phyloP scores from a whole-genome alignment of 2,797 vertebrate species.

The Natrix natrix region DNA sequence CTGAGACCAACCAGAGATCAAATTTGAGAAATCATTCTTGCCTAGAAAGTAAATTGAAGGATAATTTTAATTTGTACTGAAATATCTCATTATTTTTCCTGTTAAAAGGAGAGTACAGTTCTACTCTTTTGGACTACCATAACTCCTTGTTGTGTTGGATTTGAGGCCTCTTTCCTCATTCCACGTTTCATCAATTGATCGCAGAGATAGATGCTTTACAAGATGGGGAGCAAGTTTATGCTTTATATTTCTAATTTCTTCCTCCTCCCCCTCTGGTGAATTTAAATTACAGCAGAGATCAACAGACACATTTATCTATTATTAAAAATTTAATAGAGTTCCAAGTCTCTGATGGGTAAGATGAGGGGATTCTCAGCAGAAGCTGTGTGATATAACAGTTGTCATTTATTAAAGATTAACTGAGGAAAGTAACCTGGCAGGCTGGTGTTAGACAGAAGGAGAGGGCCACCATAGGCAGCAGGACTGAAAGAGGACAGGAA shows the following conservation, averaged over 20 bases:
- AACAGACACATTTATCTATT: conserved; percentile 61
- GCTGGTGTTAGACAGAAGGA: neutral
- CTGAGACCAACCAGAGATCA: conserved; percentile 63
- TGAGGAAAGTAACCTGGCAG: conserved; percentile 28
- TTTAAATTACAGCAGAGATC: conserved; percentile 59
- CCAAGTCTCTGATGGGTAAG: conserved; percentile 52
- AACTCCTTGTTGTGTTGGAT: conserved; percentile 22
- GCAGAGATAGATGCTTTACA: conserved; percentile 40
- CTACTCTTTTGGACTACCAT: conserved; percentile 50
- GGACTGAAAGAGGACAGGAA: neutral
- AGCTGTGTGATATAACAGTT: conserved; percentile 47
- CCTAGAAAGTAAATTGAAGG: neutral
- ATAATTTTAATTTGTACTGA: conserved; percentile 15
- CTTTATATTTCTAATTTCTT: conserved; percentile 52
- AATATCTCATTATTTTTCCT: conserved; percentile 36
- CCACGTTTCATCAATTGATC: conserved; percentile 35
- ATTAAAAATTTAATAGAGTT: conserved; percentile 56
- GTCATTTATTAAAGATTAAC: conserved; percentile 23
- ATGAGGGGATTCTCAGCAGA: conserved; percentile 46
- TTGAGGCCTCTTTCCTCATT: neutral
- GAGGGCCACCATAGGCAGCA: neutral
- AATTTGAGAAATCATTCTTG: conserved; percentile 41
- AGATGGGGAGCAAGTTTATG: conserved; percentile 29
- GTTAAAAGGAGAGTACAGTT: conserved; percentile 39
- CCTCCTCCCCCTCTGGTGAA: neutral